Evolutionary conservation across 2,113 vertebrate genomes (phyloP).

Genomic region (Pachycephala philippinensis): DNA sequence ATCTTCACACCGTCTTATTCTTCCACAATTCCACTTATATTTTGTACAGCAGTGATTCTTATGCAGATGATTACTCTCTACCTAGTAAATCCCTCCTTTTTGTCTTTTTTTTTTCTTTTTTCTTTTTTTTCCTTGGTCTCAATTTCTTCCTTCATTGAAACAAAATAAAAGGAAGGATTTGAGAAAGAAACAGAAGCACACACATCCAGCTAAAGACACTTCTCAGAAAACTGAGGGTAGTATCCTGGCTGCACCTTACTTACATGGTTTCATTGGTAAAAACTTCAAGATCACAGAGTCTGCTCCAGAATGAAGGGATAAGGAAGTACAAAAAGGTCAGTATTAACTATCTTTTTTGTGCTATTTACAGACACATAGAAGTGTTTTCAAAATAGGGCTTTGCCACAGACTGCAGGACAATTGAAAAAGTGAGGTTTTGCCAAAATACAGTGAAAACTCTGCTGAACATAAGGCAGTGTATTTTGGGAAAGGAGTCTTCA

Average conservation of each 20-base stretch:
- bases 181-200: background rate
- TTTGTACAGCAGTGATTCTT: background rate
- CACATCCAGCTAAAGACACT: background rate
- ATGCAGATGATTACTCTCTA: background rate
- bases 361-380: background rate
- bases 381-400: background rate
- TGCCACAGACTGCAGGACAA: background rate
- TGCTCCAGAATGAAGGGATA: background rate
- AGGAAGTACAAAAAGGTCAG: background rate
- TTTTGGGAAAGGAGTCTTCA: background rate
- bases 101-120: too few relatives aligned
- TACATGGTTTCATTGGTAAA: background rate
- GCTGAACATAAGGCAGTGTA: background rate
- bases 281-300: background rate
- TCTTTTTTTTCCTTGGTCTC: background rate
- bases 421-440: background rate
- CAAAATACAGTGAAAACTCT: background rate
- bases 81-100: fast-evolving
- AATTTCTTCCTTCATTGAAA: background rate
- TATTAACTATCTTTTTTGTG: background rate
- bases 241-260: background rate
- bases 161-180: background rate
- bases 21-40: background rate
- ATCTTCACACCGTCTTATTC: background rate
- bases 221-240: background rate